Base-by-base conservation (phyloP, 2,888 invertebrate species). In the Adela reaumurella region DNA sequence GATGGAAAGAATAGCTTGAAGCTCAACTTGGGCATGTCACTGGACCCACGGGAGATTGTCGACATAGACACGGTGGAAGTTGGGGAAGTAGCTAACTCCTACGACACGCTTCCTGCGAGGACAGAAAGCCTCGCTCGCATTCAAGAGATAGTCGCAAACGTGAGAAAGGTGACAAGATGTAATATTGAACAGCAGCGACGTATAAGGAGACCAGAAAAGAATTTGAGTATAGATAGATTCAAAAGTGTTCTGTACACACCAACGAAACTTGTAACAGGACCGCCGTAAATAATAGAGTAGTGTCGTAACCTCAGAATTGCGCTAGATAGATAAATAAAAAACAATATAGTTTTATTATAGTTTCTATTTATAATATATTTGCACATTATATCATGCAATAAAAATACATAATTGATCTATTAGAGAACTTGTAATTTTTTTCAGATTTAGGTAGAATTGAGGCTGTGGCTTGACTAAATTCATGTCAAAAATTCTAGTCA, bases 1-100 rank as follows among this genome's bases (percentile, higher is more conserved):
- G 76, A 77, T 51, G 74, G 74, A 2, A 58, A 65, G 14, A 67
- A 67, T 5, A 73, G 68, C 54, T 53, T 77, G 28, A 76, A 74
- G 58, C 52, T 74, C 19, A 77, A 78, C 52, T 63, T 63, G 58
- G 82, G 70, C 58, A 83, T 71, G 83, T 65, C 62, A 59, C 65
- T 72, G 63, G 81, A 70, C 64, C 81, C 69, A 62, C 76, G 68
- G 65, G 83, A 66, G 66, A 81, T 65, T 58, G 74, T 64, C 54
- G 81, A 68, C 63, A 82, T 67, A 0, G 56, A 68, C 49, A 67
- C 63, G 19, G 63, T 67, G n/a, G 68, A 70, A 52, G 57, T 70
- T 6, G 67, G 69, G 0, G 62, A 67, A 50, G 68, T 70, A 19
- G 60, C 64, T 2, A 64, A 58, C 49, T 63, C 51, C 52, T 42